Evolutionary conservation across 2,113 vertebrate genomes (phyloP).

Genomic region (Athene noctua): DNA sequence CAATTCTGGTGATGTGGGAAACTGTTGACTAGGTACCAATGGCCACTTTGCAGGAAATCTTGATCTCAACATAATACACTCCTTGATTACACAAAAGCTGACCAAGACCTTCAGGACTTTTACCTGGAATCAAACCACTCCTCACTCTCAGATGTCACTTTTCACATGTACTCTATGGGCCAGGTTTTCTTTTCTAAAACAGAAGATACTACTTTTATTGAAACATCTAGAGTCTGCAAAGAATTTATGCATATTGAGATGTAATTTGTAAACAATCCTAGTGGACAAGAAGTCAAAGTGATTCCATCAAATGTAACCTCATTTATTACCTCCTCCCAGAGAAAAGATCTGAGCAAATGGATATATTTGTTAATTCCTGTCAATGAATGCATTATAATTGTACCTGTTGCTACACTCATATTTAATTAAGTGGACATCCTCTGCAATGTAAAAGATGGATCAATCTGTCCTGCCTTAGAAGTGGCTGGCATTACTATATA

Average conservation of each 20-base stretch:
- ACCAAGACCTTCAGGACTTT: neutral
- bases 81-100: neutral
- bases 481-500: neutral
- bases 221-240: neutral
- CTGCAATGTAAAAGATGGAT: neutral
- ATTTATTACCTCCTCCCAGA: neutral
- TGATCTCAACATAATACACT: neutral
- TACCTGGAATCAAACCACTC: neutral
- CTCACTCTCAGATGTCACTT: neutral
- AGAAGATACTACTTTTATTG: neutral
- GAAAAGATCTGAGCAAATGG: neutral
- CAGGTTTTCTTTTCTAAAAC: neutral
- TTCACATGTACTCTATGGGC: neutral
- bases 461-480: neutral
- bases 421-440: neutral
- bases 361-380: neutral
- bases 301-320: neutral
- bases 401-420: rapidly evolving
- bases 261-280: neutral
- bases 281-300: neutral
- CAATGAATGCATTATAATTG: neutral
- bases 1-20: neutral
- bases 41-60: neutral
- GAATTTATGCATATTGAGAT: neutral
- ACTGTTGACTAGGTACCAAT: neutral